Conservation (phyloP, 2,888 invertebrate genomes). For the Catocala fraxini region DNA sequence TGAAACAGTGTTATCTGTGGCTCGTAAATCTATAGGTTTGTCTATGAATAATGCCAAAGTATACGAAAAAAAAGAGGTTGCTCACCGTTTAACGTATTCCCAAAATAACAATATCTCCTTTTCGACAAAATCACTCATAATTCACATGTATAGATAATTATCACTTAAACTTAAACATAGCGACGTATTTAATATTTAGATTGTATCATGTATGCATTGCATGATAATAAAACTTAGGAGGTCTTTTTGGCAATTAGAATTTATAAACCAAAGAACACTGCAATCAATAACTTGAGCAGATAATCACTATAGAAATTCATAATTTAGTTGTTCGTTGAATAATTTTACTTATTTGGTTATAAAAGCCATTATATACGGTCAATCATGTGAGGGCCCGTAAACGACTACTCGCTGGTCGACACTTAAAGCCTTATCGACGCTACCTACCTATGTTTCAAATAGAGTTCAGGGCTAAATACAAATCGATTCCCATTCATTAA, state of each 20-base stretch:
- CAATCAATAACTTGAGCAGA: background rate
- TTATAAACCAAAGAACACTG: no score
- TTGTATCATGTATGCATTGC: conserved; percentile 22
- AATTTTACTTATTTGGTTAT: conserved; percentile 14
- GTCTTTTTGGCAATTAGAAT: conserved; percentile 1
- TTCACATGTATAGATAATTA: conserved; percentile 33
- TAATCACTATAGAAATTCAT: background rate
- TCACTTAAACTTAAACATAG: conserved; percentile 36
- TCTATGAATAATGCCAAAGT: conserved; percentile 2
- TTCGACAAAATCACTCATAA: conserved; percentile 70
- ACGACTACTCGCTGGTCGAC: conserved; percentile 61
- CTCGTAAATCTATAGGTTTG: background rate
- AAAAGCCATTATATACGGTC: conserved; percentile 50
- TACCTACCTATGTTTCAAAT: conserved; percentile 52
- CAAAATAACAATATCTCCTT: conserved; percentile 80
- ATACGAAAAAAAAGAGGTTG: conserved; percentile 24
- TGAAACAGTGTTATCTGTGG: background rate
- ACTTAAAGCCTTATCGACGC: conserved; percentile 55
- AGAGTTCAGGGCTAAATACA: conserved; percentile 78
- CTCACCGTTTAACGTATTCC: conserved; percentile 84
- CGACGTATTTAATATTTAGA: conserved; percentile 39
- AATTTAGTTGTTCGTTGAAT: background rate
- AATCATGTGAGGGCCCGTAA: conserved; percentile 54
- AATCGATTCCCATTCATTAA: conserved; percentile 75
- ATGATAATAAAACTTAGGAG: conserved; percentile 20